Conservation (phyloP, 2,888 invertebrate genomes). For the Brachynemurus nebulosus region DNA sequence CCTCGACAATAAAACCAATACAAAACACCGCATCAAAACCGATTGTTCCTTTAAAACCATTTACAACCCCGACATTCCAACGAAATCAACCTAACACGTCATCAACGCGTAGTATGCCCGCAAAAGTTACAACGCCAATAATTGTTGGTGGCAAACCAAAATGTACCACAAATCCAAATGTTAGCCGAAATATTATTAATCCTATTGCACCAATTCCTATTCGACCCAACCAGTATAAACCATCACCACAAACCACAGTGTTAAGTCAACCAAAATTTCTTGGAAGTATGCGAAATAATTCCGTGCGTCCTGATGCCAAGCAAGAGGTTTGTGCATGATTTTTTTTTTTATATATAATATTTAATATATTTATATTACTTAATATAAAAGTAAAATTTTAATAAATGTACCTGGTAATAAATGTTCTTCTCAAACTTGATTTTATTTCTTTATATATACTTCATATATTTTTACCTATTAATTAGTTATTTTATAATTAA, state of each 20-base stretch:
- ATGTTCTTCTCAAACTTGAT: no score
- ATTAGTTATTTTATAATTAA: no score
- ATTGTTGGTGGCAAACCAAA: constrained; percentile 23
- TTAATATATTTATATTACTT: no score
- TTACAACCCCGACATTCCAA: neutral
- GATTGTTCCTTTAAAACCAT: neutral
- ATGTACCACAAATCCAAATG: constrained; percentile 12
- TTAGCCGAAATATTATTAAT: neutral
- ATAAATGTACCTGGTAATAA: no score
- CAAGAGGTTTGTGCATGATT: constrained; percentile 26
- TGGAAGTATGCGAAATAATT: neutral
- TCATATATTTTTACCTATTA: no score
- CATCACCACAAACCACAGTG: constrained; percentile 16
- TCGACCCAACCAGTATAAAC: constrained; percentile 13
- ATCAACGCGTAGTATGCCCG: constrained; percentile 1
- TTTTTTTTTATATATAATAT: constrained; percentile 19
- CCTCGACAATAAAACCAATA: neutral
- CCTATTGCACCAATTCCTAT: neutral
- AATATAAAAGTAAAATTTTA: no score
- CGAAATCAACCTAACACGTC: neutral
- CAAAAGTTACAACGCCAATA: constrained; percentile 23
- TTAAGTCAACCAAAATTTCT: neutral
- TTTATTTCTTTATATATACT: no score
- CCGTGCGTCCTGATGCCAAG: constrained; percentile 15
- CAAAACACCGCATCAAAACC: neutral